phyloP scores from a whole-genome alignment of 2,113 vertebrate genomes.

The Phalacrocorax brasilianus region DNA sequence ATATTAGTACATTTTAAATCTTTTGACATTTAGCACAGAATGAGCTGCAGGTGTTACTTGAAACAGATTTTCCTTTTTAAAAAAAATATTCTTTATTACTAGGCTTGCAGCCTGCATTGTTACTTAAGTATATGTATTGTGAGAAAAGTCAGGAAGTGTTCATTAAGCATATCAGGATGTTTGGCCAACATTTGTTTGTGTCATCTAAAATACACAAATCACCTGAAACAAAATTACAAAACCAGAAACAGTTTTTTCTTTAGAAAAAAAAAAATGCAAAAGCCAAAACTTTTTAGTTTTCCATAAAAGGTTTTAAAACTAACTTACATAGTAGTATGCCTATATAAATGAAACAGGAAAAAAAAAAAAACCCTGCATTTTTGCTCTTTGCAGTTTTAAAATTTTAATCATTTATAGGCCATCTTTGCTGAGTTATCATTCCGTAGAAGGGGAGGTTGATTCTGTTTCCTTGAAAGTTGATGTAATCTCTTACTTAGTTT shows the following conservation, averaged over 20 bases:
- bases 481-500: neutral
- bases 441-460: neutral
- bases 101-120: neutral
- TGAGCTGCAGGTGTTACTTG: neutral
- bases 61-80: neutral
- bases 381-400: neutral
- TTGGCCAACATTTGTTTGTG: neutral
- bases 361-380: accelerated
- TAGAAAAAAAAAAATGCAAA: neutral
- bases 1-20: neutral
- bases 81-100: neutral
- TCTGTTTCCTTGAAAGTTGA: neutral
- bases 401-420: neutral
- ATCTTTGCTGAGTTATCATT: neutral
- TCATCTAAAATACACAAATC: neutral
- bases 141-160: neutral
- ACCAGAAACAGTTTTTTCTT: neutral
- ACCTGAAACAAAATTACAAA: neutral
- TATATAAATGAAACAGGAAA: neutral
- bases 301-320: neutral
- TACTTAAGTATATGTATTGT: neutral
- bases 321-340: no score
- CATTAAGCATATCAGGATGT: neutral
- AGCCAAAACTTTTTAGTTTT: neutral
- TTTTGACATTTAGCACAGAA: neutral